Evolutionary conservation across 2,888 invertebrate genomes (phyloP), one percentile per base, ranked within the genome.

Genomic region (Eristalis arbustorum): DNA sequence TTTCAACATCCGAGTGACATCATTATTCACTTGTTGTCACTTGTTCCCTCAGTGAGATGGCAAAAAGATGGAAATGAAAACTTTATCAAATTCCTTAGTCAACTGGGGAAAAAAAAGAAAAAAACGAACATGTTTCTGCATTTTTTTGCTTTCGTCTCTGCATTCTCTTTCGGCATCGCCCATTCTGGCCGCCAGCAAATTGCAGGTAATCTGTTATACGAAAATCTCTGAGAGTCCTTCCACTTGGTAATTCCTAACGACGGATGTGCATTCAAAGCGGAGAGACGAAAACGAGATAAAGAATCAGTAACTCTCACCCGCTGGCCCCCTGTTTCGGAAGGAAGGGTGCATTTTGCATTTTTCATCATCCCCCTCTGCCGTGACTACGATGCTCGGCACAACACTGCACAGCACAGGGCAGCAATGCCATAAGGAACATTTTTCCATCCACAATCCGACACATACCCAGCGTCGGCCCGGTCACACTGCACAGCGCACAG

Each of bases 201-300:
- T 82, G 87, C 82, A 87, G 82, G 82, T 87, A 78, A 87, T 87
- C 74, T 82, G 74, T 82, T 87, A 82, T 78, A 73, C 25, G 63
- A 73, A 78, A 82, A 87, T 87, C 78, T 87, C 78, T 42, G 71
- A 49, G 49, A 56, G 78, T 75, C 71, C 74, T 82, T 78, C 63
- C 78, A 87, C 87, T 87, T 42, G 59, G 78, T 82, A 87, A 82
- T 74, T 82, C 78, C 75, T 67, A 62, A 74, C 71, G 87, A 76
- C 62, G 67, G 76, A 71, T 76, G 78, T 71, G 68, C 64, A 75
- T 67, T 73, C 56, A 63, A 66, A 71, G 69, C 37, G 40, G 28
- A 62, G 18, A 49, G 18, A 49, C 49, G 42, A 78, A 82, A 57
- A 13, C 66, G 25, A 71, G 69, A 73, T 68, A 76, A 68, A 59